phyloP scores from a whole-genome alignment of 2,888 invertebrate species.

The Pomacea canaliculata region DNA sequence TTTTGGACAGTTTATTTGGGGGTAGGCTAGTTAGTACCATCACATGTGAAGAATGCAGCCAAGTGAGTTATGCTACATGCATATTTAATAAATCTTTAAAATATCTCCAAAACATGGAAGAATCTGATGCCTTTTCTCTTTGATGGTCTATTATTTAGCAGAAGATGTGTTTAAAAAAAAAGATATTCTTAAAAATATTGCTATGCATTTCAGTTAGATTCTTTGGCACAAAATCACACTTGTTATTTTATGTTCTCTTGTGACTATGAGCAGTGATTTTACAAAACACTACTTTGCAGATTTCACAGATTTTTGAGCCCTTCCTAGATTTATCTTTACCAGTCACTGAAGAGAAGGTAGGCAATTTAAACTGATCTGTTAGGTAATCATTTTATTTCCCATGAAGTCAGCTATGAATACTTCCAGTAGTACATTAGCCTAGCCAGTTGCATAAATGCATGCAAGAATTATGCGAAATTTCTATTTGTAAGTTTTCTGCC shows the following conservation, averaged over 20 bases:
- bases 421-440: no score
- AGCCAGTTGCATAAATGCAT: no score
- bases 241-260: not conserved
- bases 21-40: conserved; percentile 86
- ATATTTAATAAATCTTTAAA: not conserved
- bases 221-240: not conserved
- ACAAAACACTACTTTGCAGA: conserved; percentile 71
- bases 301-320: conserved; percentile 89
- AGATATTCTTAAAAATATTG: not conserved
- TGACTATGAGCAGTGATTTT: not conserved
- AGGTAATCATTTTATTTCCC: no score
- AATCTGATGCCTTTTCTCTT: not conserved
- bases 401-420: no score
- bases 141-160: not conserved
- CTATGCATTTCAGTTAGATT: not conserved
- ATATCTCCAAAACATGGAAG: not conserved
- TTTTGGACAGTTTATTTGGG: conserved; percentile 89
- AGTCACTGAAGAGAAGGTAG: conserved; percentile 73
- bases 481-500: no score
- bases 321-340: conserved; percentile 96
- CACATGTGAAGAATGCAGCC: conserved; percentile 88
- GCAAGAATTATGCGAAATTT: no score
- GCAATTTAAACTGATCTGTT: not conserved
- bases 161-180: not conserved
- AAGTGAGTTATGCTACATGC: conserved; percentile 61